Base-by-base conservation (phyloP, 2,888 invertebrate genomes). In the Rhabditoides inermis region DNA sequence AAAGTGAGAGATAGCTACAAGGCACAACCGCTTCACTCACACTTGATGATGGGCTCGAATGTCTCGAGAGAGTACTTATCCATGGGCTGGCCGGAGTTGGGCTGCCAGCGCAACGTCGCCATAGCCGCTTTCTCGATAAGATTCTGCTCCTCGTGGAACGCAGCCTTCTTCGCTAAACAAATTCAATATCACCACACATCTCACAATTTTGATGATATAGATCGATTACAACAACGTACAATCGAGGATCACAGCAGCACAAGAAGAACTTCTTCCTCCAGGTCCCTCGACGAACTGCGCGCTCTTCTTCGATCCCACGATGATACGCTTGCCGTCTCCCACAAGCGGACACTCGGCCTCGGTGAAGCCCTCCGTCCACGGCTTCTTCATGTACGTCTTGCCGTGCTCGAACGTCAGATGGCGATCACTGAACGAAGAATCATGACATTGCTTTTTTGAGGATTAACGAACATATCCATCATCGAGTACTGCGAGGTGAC, bases 101-200 rank as follows among this genome's bases (percentile, higher is more conserved):
- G n/a, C n/a, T n/a, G n/a, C n/a, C n/a, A n/a, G n/a, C n/a, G n/a
- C n/a, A n/a, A n/a, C n/a, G n/a, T n/a, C n/a, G n/a, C n/a, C n/a
- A n/a, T n/a, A n/a, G n/a, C n/a, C n/a, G n/a, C n/a, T n/a, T 64
- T 64, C 1, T 58, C 49, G 25, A 37, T 6, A 2, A 64, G 22
- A 1, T 35, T 20, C n/a, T 55, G 46, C 2, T 47, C 25, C 7
- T 44, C 48, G 46, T 65, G 65, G 45, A 65, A 65, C 2, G 60
- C 62, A 15, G 58, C 53, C 49, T 63, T 63, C 55, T 56, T 65
- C 3, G 56, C 60, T 62, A 44, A 20, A 57, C 51, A 5, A 30
- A 27, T 5, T n/a, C 39, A 3, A 3, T 25, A 30, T 18, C 30
- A 2, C 28, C 12, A 40, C 23, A 18, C 1, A 15, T 37, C 27